A percentile compares a stretch with the other conserved stretches of the same genome.
phyloP scores from a whole-genome alignment of 64 coral and sea anemone genomes.

The Anthopleura sola region DNA sequence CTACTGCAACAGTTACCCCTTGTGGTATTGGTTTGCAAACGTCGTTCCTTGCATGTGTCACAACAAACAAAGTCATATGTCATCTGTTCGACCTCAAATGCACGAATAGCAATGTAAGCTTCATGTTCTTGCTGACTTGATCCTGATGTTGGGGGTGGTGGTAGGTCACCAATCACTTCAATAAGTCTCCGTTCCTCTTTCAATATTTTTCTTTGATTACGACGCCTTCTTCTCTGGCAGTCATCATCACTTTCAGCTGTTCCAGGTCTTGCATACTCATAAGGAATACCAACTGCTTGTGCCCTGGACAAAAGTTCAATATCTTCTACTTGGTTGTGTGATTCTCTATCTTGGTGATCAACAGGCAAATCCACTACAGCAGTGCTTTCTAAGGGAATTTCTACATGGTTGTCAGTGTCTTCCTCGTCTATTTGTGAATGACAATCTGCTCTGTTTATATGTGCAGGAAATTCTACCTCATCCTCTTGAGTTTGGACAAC shows the following conservation, averaged over 20 bases:
- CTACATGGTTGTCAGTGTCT: neutral
- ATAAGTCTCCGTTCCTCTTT: constrained; percentile 7
- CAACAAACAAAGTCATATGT: neutral
- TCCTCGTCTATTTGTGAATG: neutral
- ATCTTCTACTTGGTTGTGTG: neutral
- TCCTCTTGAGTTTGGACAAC: neutral
- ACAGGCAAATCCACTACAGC: too few species aligned
- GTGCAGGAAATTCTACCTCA: neutral
- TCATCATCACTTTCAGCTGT: neutral
- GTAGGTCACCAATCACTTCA: constrained; percentile 31
- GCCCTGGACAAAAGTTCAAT: neutral
- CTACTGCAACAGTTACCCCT: neutral
- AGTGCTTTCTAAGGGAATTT: too few species aligned
- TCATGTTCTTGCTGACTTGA: constrained; percentile 29
- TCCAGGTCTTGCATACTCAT: constrained; percentile 10
- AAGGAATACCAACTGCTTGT: neutral
- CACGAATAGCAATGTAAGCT: constrained; percentile 29
- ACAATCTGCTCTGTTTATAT: neutral
- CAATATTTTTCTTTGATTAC: neutral
- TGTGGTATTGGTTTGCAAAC: neutral
- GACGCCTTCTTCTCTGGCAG: too few species aligned
- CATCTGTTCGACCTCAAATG: constrained; percentile 43
- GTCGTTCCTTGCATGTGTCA: constrained; percentile 24
- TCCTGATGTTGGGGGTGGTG: constrained; percentile 27
- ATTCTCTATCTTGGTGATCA: too few species aligned